Evolutionary conservation across 2,888 invertebrate species (phyloP), one percentile per base, ranked within the genome.

Genomic region (Anthrax anthrax): DNA sequence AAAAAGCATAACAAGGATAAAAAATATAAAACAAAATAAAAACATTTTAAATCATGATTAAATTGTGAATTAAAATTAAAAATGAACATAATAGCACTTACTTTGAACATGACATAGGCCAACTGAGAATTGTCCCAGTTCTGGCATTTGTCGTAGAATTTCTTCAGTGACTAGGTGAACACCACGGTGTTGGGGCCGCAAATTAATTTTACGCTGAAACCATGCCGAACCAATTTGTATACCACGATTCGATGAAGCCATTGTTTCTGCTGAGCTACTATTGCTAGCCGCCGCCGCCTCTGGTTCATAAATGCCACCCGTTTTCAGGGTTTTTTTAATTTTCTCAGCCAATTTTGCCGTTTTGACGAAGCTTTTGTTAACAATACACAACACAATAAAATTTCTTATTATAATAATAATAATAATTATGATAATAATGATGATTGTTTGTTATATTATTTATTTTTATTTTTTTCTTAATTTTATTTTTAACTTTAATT

Each of bases 81-180:
- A 32, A 2, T 32, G 18, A 32, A 18, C 2, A 18, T 18, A 12
- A 12, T 8, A 14, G 2, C 55, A 82, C 89, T 84, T 73, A 95
- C 95, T 94, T 77, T 94, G 92, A 72, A 95, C 84, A 72, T 95
- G 92, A 77, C 90, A 89, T 65, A 94, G 78, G 67, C 95, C 95
- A 67, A 95, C 86, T 56, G 91, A 84, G 72, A 95, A 92, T 71
- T 91, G 89, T 65, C 83, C 80, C 67, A 96, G 76, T 73, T 95
- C 95, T 47, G 94, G 92, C 72, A 91, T 82, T 75, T 90, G 88
- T 73, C 88, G 80, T 54, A 91, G 77, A 64, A 96, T 90, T 76
- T 95, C 94, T 72, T 96, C 94, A 56, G 94, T 92, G 61, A 96
- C 90, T 63, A 95, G 79, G 76, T 96, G 95, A 67, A 95, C 92